These are phyloP conservation scores for Archivesica marissinica DNA, from an alignment of 1,140 invertebrate genomes.

Conservation along the genomic window DNA sequence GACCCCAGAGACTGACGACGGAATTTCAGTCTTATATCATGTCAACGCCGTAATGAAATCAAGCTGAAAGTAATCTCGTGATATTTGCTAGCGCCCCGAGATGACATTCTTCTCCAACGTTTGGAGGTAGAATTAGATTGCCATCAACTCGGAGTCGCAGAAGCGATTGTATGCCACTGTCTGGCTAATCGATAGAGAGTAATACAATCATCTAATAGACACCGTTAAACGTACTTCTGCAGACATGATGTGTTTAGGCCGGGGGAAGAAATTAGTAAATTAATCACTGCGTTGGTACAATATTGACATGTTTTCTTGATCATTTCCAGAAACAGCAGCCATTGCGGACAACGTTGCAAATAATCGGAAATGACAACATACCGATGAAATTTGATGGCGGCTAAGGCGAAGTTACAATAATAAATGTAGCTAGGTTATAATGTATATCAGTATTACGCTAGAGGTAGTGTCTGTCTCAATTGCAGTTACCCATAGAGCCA, in stretches of 20 bases:
- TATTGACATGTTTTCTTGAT: slow-evolving; percentile 53
- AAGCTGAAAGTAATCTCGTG: slow-evolving; percentile 33
- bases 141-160: slow-evolving; percentile 39
- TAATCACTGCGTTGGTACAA: slow-evolving; percentile 53
- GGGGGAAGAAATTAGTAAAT: slow-evolving; percentile 49
- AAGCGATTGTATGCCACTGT: slow-evolving; percentile 29
- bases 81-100: slow-evolving; percentile 38
- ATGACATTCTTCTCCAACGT: slow-evolving; percentile 38
- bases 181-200: slow-evolving; percentile 37
- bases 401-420: background rate
- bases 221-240: slow-evolving; percentile 41
- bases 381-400: background rate
- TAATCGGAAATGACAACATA: background rate
- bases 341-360: slow-evolving; percentile 6
- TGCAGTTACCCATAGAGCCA: no score
- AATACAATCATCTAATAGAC: slow-evolving; percentile 55
- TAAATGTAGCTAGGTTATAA: no score
- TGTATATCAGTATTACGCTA: no score
- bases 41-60: slow-evolving; percentile 39
- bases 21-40: slow-evolving; percentile 30
- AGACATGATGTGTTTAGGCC: slow-evolving; percentile 37
- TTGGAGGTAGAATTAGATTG: slow-evolving; percentile 53
- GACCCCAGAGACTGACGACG: slow-evolving; percentile 15
- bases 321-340: background rate
- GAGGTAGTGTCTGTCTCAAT: no score